Conservation (phyloP, 2,113 vertebrate species). For the Notothenia coriiceps region DNA sequence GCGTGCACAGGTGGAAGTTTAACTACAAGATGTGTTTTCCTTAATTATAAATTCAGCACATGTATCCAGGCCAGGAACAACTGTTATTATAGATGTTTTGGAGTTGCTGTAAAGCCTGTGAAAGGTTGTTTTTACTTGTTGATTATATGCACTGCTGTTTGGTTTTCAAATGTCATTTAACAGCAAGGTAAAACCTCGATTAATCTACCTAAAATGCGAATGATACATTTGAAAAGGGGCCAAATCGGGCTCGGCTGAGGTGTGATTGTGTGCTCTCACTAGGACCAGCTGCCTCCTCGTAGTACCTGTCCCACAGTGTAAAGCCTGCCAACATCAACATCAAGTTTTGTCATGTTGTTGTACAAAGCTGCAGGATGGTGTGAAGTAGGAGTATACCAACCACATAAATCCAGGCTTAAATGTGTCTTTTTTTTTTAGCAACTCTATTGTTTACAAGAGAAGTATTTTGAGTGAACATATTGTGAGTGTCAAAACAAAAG, state of each 20-base stretch:
- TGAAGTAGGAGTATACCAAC: conserved; percentile 14
- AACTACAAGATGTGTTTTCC: conserved; percentile 21
- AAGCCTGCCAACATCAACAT: conserved; percentile 20
- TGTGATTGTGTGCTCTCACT: not conserved
- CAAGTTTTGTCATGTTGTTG: conserved; percentile 15
- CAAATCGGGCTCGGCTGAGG: not conserved
- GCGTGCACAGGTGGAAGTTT: not conserved
- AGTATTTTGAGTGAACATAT: conserved; percentile 43
- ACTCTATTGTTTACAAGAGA: conserved; percentile 35
- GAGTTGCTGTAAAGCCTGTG: not conserved
- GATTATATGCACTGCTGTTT: not conserved
- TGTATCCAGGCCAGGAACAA: not conserved
- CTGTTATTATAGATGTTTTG: conserved; percentile 6
- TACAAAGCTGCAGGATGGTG: conserved; percentile 22
- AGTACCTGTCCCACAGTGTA: not conserved
- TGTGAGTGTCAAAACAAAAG: conserved; percentile 55
- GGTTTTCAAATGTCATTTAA: conserved; percentile 1
- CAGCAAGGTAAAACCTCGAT: not conserved
- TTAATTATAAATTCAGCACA: conserved; percentile 24
- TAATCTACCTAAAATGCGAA: not conserved
- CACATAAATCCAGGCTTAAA: conserved; percentile 38
- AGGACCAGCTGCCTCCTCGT: not conserved
- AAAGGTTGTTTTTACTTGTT: not conserved
- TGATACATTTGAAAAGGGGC: not conserved
- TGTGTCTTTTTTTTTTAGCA: conserved; percentile 29